Evolutionary conservation across 2,113 vertebrate species (phyloP).

Genomic region (Rhabdornis inornatus): DNA sequence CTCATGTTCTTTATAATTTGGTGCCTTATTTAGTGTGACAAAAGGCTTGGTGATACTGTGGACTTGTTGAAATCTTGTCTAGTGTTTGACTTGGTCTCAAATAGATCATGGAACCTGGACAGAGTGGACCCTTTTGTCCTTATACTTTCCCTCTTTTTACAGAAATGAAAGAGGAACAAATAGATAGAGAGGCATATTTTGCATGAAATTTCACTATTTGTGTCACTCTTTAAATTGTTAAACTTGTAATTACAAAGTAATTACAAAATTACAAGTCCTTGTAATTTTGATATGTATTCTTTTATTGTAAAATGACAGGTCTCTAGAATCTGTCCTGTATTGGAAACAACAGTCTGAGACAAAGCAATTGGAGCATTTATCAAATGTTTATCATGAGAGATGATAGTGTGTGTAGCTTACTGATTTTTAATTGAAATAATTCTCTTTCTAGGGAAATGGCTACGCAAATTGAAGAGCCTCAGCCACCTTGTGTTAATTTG

Average conservation of each 20-base stretch:
- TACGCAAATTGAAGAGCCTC: conserved; percentile 70
- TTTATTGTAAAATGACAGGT: background rate
- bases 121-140: background rate
- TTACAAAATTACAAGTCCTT: no score
- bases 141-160: background rate
- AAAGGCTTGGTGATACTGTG: background rate
- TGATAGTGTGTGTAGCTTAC: background rate
- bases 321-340: background rate
- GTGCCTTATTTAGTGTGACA: background rate
- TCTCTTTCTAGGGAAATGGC: conserved; percentile 71
- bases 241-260: no score
- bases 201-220: background rate
- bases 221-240: background rate
- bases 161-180: background rate
- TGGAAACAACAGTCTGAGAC: background rate
- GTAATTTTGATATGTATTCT: background rate
- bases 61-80: background rate
- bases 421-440: background rate
- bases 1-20: background rate
- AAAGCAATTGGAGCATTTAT: background rate
- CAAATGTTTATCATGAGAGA: accelerated
- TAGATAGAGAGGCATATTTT: background rate
- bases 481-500: conserved; percentile 59
- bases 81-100: background rate
- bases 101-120: background rate